Evolutionary conservation across 2,113 vertebrate species (phyloP).

Genomic region (Chroicocephalus ridibundus): DNA sequence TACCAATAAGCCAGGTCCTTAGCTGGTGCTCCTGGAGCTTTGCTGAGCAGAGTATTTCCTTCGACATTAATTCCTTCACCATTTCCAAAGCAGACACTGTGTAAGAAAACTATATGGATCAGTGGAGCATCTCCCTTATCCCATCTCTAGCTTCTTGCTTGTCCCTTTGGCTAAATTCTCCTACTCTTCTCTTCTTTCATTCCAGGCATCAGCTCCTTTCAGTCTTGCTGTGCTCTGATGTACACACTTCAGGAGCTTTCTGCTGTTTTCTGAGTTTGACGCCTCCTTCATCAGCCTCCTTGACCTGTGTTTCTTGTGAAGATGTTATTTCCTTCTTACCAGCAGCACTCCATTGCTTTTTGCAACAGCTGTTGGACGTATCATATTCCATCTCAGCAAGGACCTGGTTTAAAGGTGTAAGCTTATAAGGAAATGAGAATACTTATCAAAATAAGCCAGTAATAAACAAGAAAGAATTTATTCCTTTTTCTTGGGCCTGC

Average conservation of each 20-base stretch:
- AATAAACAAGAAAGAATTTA: background rate
- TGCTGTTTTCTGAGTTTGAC: background rate
- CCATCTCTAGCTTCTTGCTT: background rate
- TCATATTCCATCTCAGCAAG: background rate
- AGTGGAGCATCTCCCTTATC: background rate
- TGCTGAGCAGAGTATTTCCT: background rate
- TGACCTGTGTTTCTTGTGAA: background rate
- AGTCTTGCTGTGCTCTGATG: background rate
- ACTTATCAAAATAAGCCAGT: background rate
- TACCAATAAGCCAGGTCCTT: background rate
- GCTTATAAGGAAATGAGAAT: background rate
- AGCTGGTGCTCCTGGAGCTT: background rate
- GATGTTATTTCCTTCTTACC: background rate
- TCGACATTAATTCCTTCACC: background rate
- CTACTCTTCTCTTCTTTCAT: background rate
- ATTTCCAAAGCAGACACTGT: background rate
- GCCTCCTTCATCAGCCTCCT: background rate
- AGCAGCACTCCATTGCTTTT: background rate
- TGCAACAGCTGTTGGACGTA: background rate
- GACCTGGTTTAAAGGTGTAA: background rate
- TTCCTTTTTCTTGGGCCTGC: background rate
- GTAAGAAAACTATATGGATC: background rate
- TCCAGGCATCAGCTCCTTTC: background rate
- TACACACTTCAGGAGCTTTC: background rate
- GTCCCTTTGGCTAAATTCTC: background rate